Evolutionary conservation across 2,113 vertebrate genomes (phyloP).

Genomic region (Hypomesus transpacificus): DNA sequence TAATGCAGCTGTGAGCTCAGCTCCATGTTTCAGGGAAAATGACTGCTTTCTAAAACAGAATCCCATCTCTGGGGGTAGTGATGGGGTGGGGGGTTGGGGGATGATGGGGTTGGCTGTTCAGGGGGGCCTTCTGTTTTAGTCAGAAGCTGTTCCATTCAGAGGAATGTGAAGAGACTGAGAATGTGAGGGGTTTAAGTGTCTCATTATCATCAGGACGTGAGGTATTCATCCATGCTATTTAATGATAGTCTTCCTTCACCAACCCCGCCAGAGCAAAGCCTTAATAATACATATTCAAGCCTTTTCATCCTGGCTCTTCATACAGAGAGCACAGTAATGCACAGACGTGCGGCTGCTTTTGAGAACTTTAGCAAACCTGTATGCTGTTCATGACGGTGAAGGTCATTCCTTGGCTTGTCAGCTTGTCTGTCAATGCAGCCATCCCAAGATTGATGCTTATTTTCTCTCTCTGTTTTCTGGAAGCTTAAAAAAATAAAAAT

Average conservation of each 20-base stretch:
- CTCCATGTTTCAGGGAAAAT: conserved; percentile 2
- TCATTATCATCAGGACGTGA: conserved; percentile 31
- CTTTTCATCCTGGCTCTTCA: too few relatives aligned
- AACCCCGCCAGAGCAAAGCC: background rate
- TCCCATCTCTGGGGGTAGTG: background rate
- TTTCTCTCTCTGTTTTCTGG: conserved; percentile 27
- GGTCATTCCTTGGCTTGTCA: too few relatives aligned
- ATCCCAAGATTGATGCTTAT: conserved; percentile 59
- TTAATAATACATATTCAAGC: conserved; percentile 7
- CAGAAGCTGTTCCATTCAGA: conserved; percentile 21
- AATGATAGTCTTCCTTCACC: conserved; percentile 6
- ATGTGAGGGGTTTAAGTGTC: conserved; percentile 26
- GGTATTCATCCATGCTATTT: conserved; percentile 1
- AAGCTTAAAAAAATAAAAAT: conserved; percentile 31
- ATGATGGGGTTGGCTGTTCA: conserved; percentile 8
- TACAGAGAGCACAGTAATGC: background rate
- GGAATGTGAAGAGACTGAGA: conserved; percentile 14
- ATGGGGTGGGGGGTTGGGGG: background rate
- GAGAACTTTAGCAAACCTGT: conserved; percentile 39
- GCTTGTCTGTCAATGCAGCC: conserved; percentile 55
- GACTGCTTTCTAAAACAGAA: background rate
- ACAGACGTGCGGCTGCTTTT: conserved; percentile 23
- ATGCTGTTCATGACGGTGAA: conserved; percentile 17
- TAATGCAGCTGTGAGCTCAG: conserved; percentile 37
- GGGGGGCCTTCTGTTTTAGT: conserved; percentile 43